phyloP scores from a whole-genome alignment of 2,113 vertebrate genomes.

The Forbesichthys agassizii region DNA sequence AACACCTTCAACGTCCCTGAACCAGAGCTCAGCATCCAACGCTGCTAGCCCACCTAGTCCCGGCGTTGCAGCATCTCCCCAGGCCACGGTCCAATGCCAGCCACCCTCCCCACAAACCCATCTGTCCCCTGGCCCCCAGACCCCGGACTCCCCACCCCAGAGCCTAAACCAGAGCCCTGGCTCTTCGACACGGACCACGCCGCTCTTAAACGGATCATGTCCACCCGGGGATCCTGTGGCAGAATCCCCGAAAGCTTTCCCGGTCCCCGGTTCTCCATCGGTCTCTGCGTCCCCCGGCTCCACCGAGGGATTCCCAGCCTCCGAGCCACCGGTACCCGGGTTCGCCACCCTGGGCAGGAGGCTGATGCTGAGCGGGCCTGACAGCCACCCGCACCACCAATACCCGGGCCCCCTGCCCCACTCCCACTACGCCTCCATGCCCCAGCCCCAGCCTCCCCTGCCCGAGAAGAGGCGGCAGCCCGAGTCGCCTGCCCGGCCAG shows the following conservation, averaged over 20 bases:
- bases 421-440: conserved; percentile 64
- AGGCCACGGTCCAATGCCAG: conserved; percentile 37
- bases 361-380: conserved; percentile 69
- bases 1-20: neutral
- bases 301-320: conserved; percentile 73
- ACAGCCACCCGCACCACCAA: conserved; percentile 45
- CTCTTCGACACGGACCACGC: neutral
- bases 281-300: conserved; percentile 46
- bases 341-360: conserved; percentile 77
- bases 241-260: conserved; percentile 42
- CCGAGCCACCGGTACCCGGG: conserved; percentile 71
- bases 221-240: conserved; percentile 20
- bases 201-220: conserved; percentile 42
- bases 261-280: conserved; percentile 7
- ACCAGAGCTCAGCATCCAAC: neutral
- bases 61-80: conserved; percentile 23
- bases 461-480: conserved; percentile 83
- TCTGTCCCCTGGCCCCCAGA: conserved; percentile 1
- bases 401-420: conserved; percentile 41
- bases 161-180: conserved; percentile 15
- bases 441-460: conserved; percentile 79
- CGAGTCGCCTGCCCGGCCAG: conserved; percentile 38
- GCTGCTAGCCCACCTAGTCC: conserved; percentile 16
- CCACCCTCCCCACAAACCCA: conserved; percentile 20
- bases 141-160: conserved; percentile 16